These are phyloP conservation scores for Habrosyne pyritoides DNA, from an alignment of 2,888 invertebrate genomes.

Conservation along the genomic window DNA sequence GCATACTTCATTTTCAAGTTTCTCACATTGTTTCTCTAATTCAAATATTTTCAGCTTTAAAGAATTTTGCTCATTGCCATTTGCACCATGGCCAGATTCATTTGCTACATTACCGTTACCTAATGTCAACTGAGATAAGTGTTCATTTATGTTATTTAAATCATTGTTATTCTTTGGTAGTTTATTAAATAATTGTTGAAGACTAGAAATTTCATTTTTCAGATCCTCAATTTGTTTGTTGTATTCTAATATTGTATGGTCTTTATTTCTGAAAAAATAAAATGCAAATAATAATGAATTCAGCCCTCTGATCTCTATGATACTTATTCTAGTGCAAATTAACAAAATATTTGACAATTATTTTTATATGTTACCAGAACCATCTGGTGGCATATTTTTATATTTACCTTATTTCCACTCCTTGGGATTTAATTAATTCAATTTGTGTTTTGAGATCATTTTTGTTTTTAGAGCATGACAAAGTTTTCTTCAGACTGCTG, in stretches of 20 bases:
- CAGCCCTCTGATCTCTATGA: neutral
- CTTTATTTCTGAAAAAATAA: slow-evolving; percentile 68
- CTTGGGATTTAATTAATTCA: slow-evolving; percentile 70
- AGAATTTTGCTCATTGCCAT: slow-evolving; percentile 34
- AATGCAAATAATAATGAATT: slow-evolving; percentile 5
- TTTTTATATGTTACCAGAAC: too few species aligned
- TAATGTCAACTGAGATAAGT: slow-evolving; percentile 38
- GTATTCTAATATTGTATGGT: slow-evolving; percentile 70
- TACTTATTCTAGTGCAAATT: neutral
- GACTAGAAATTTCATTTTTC: slow-evolving; percentile 58
- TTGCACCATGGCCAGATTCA: slow-evolving; percentile 10
- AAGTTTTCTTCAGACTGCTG: slow-evolving; percentile 50
- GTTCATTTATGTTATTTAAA: slow-evolving; percentile 40
- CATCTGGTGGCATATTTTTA: too few species aligned
- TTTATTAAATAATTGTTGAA: slow-evolving; percentile 51
- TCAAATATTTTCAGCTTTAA: slow-evolving; percentile 54
- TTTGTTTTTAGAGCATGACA: slow-evolving; percentile 29
- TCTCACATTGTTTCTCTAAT: slow-evolving; percentile 64
- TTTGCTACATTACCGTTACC: slow-evolving; percentile 15
- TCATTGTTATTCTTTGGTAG: slow-evolving; percentile 33
- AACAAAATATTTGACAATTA: too few species aligned
- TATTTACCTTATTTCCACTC: slow-evolving; percentile 75
- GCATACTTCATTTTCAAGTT: slow-evolving; percentile 67
- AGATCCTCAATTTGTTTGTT: slow-evolving; percentile 74
- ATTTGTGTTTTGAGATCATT: slow-evolving; percentile 44